These are phyloP conservation scores for Trichoplusia ni DNA, from an alignment of 1,140 invertebrate genomes.

Conservation along the genomic window DNA sequence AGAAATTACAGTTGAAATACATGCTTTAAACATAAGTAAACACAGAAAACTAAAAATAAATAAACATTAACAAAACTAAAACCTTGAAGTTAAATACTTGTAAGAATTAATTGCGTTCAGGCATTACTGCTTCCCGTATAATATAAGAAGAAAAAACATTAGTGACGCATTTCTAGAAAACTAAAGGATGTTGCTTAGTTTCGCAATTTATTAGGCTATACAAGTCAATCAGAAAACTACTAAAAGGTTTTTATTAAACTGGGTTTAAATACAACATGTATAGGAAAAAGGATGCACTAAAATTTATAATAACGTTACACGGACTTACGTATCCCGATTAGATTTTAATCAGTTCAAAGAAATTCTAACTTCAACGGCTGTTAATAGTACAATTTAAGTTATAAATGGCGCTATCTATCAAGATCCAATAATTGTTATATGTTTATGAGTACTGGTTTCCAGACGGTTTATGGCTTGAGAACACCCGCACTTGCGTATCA, in stretches of 20 bases:
- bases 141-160: too few relatives aligned
- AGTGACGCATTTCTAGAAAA: too few relatives aligned
- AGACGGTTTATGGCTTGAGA: conserved; percentile 10
- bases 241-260: conserved; percentile 1
- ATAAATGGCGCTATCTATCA: conserved; percentile 16
- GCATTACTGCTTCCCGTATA: too few relatives aligned
- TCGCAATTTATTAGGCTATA: too few relatives aligned
- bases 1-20: too few relatives aligned
- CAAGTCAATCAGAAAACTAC: too few relatives aligned
- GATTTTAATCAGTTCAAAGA: conserved; percentile 14
- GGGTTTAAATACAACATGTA: neutral
- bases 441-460: conserved; percentile 14
- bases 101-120: too few relatives aligned
- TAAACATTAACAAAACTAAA: too few relatives aligned
- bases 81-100: too few relatives aligned
- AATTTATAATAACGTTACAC: conserved; percentile 1
- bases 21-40: too few relatives aligned
- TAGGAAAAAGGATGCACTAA: conserved; percentile 15
- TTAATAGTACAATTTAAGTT: conserved; percentile 10
- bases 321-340: conserved; percentile 4
- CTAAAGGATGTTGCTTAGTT: too few relatives aligned
- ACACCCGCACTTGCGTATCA: conserved; percentile 3
- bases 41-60: too few relatives aligned
- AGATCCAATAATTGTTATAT: conserved; percentile 18
- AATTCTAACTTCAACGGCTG: neutral